Evolutionary conservation across 2,113 vertebrate species (phyloP).

Genomic region (Anoura caudifer): DNA sequence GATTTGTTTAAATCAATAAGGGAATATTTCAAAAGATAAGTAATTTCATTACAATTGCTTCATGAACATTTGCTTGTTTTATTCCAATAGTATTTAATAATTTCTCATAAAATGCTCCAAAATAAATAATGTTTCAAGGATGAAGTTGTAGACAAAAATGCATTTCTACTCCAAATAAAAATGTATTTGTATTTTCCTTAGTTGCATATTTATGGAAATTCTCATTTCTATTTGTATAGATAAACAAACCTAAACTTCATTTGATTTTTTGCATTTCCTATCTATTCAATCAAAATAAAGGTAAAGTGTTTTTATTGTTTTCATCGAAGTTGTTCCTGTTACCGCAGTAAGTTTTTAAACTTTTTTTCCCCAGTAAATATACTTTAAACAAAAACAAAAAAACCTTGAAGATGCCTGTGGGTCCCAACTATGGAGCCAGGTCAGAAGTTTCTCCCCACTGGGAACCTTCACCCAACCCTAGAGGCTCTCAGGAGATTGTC

Average conservation of each 20-base stretch:
- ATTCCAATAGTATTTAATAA: neutral
- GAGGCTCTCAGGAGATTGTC: too few species aligned
- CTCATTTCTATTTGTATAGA: slow-evolving; percentile 45
- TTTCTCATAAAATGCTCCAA: neutral
- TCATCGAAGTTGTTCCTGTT: neutral
- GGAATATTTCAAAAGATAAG: neutral
- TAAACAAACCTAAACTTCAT: slow-evolving; percentile 28
- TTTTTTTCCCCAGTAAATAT: neutral
- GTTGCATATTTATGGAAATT: slow-evolving; percentile 44
- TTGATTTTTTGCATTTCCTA: neutral
- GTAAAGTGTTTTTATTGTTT: neutral
- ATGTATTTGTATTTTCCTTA: slow-evolving; percentile 1
- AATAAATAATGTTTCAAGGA: slow-evolving; percentile 5
- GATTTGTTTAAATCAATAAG: neutral
- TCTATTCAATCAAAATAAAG: slow-evolving; percentile 21
- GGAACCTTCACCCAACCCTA: neutral
- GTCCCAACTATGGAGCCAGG: neutral
- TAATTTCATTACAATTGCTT: neutral
- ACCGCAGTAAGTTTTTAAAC: neutral
- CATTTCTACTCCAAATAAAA: slow-evolving; percentile 21
- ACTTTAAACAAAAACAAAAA: neutral
- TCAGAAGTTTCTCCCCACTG: neutral
- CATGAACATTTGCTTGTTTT: neutral
- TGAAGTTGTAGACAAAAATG: neutral
- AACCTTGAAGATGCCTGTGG: neutral